phyloP scores from a whole-genome alignment of 2,888 invertebrate species.

The Aleiodes alternator region DNA sequence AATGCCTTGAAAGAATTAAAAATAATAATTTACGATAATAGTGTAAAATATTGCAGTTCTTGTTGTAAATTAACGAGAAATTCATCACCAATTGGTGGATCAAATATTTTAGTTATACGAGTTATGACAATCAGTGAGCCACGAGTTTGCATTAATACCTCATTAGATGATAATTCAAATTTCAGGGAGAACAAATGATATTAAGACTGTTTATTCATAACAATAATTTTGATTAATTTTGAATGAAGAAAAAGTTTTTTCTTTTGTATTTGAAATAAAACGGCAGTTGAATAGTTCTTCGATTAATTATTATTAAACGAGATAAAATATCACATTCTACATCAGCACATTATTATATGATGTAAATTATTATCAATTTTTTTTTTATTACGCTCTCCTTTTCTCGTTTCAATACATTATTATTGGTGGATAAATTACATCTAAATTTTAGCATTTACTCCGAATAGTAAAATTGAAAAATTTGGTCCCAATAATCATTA shows the following conservation, averaged over 20 bases:
- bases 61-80: slow-evolving; percentile 57
- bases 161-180: slow-evolving; percentile 11
- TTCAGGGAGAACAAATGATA: neutral
- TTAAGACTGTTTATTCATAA: neutral
- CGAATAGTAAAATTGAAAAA: neutral
- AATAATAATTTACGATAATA: slow-evolving; percentile 48
- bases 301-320: slow-evolving; percentile 56
- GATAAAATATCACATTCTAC: slow-evolving; percentile 61
- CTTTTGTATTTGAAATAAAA: slow-evolving; percentile 16
- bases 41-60: slow-evolving; percentile 52
- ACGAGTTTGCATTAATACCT: neutral
- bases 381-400: neutral
- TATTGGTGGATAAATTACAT: slow-evolving; percentile 31
- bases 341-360: slow-evolving; percentile 51
- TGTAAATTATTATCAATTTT: slow-evolving; percentile 45
- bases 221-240: slow-evolving; percentile 2
- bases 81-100: slow-evolving; percentile 51
- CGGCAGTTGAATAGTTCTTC: slow-evolving; percentile 19
- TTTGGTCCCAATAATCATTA: slow-evolving; percentile 42
- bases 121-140: slow-evolving; percentile 58
- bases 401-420: neutral
- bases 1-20: slow-evolving; percentile 56
- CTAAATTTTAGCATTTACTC: slow-evolving; percentile 2
- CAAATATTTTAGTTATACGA: slow-evolving; percentile 58
- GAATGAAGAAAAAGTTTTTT: too few species aligned